Base-by-base conservation (phyloP, 2,113 vertebrate species). In the Dasyornis broadbenti region DNA sequence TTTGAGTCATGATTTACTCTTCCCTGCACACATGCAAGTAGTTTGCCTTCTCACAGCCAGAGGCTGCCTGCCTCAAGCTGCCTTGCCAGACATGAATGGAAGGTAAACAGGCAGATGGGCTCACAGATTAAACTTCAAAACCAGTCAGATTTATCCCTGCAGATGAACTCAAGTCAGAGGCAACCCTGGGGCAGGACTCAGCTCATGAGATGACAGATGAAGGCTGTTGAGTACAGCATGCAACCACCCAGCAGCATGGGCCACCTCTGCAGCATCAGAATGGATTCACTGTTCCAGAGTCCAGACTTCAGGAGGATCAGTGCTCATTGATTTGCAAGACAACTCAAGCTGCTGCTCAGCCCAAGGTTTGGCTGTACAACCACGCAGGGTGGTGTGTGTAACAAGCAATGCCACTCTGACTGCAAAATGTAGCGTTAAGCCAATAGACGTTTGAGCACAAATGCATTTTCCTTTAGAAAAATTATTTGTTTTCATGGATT, bases 231-330 rank as follows among this genome's bases (percentile, higher is more conserved):
- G 88, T 28, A 21, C 84, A 56, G 37, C 35, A n/a, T 24, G 27
- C 44, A 50, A 6, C 35, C 30, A 39, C 20, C 6, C 2, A 0
- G 11, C 72, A 65, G n/a, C 44, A 42, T 0, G 0, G 24, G 30
- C 28, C 73, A 73, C 56, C 26, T 52, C 60, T 13, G 3, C 45
- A 35, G 68, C 49, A 37, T 45, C 27, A 28, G 49, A 24, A 40
- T 0, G 5, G 71, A 15, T 59, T 52, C 83, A 24, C 5, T 2
- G 40, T 30, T 27, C 39, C 61, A 40, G 63, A 7, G 10, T 15
- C 53, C 65, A 23, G 21, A 23, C 31, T 1, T 1, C 15, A 44
- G 13, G 45, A 2, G 0, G 33, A 57, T 9, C 13, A 1, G 33
- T 4, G 44, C 61, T 40, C 18, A 22, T 0, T 2, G 1, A 33